Base-by-base conservation (phyloP, 37 sponge, comb jelly and placozoan species). In the Hormiphora californensis region DNA sequence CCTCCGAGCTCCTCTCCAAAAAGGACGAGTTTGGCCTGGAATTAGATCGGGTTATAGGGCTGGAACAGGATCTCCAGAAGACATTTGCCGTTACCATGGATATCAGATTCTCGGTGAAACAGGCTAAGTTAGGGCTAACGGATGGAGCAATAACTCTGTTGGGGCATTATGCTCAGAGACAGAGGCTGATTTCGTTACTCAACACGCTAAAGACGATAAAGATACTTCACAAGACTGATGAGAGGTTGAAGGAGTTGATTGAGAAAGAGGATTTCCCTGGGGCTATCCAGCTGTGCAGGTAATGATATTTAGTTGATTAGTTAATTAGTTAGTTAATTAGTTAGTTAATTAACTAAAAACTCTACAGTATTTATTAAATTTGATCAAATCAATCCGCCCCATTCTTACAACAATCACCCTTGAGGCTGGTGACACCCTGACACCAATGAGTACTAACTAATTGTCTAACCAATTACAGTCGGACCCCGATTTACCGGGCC, bases 211-310 rank as follows among this genome's bases (percentile, higher is more conserved):
- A 73, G 81, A 73, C 81, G 19, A 73, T 73, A 73, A 73, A 73
- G 44, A 73, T 73, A n/a, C 81, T 73, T 1, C 81, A 73, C 46
- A 73, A 73, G 25, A 73, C 81, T 8, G 81, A 73, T 36, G 81
- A 73, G 35, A 27, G 81, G 27, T 21, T 73, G 19, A 27, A 46
- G 5, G 81, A 86, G 32, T 54, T 87, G 21, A 87, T 69, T 25
- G 67, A 94, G 88, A 88, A 92, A 63, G 92, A 91, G 28, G 88
- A 92, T 46, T 94, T 90, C 81, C 91, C 92, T 22, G 89, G 85
- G 30, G 94, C 94, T 0, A 91, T 93, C 0, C 90, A 91, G 69
- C 68, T 94, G 35, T 94, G 94, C 59, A 54, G 91, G 54, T n/a
- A n/a, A n/a, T n/a, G n/a, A n/a, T n/a, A n/a, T n/a, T n/a, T n/a